phyloP scores from a whole-genome alignment of 2,113 vertebrate genomes.

The Tauraco erythrolophus region DNA sequence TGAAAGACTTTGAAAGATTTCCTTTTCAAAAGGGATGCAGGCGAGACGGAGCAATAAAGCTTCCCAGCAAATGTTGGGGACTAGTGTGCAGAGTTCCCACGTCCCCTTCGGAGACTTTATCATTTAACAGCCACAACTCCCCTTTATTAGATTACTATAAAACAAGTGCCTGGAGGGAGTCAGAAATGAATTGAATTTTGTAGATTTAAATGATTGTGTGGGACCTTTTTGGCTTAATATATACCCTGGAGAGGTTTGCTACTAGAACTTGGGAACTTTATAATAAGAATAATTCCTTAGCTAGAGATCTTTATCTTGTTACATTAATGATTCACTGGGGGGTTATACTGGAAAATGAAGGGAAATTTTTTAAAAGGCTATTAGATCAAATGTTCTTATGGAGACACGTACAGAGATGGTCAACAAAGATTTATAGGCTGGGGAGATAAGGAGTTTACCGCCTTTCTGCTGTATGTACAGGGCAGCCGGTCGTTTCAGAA shows the following conservation, averaged over 20 bases:
- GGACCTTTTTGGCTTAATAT: slow-evolving; percentile 62
- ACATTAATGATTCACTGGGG: slow-evolving; percentile 58
- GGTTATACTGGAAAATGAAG: slow-evolving; percentile 44
- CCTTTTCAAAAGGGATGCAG: background rate
- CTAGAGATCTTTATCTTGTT: slow-evolving; percentile 67
- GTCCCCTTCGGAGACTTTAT: slow-evolving; percentile 45
- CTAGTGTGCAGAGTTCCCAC: background rate
- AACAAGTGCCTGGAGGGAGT: slow-evolving; percentile 51
- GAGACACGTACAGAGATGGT: slow-evolving; percentile 22
- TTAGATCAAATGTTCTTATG: slow-evolving; percentile 49
- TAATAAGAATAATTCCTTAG: slow-evolving; percentile 67
- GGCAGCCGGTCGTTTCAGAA: background rate
- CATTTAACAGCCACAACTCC: slow-evolving; percentile 55
- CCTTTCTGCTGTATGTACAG: background rate
- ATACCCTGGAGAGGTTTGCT: slow-evolving; percentile 51
- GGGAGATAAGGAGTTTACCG: slow-evolving; percentile 6
- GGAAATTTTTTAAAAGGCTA: slow-evolving; percentile 35
- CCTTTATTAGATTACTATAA: slow-evolving; percentile 63
- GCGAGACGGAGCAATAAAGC: background rate
- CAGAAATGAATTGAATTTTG: slow-evolving; percentile 68
- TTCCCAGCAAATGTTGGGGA: slow-evolving; percentile 39
- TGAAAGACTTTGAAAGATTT: background rate
- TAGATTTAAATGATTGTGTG: slow-evolving; percentile 63
- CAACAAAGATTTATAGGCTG: slow-evolving; percentile 59
- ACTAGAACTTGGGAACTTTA: slow-evolving; percentile 47